A percentile compares a stretch with the other conserved stretches of the same genome.
Conservation (phyloP, 2,888 invertebrate genomes). For the Sinotaia quadrata region DNA sequence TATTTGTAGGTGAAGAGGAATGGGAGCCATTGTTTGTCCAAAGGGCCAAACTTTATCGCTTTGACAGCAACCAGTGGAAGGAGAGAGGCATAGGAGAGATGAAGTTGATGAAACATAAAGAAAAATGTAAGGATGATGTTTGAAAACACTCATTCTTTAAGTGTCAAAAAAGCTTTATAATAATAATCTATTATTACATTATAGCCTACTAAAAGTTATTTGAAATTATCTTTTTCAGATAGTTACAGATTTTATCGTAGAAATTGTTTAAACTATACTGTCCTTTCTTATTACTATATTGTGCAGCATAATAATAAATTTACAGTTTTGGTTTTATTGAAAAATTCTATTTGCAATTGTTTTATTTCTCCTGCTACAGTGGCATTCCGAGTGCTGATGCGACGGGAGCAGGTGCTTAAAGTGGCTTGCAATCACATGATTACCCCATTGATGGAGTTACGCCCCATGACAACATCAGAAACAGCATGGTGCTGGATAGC, state of each 20-base stretch:
- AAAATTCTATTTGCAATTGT: neutral
- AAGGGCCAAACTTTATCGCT: slow-evolving; percentile 88
- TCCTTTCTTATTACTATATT: too few relatives aligned
- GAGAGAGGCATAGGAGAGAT: slow-evolving; percentile 90
- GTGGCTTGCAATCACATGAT: slow-evolving; percentile 90
- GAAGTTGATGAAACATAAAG: slow-evolving; percentile 78
- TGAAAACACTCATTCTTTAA: too few relatives aligned
- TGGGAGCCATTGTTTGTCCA: slow-evolving; percentile 83
- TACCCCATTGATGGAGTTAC: slow-evolving; percentile 81
- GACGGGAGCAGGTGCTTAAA: slow-evolving; percentile 76
- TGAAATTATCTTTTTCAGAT: too few relatives aligned
- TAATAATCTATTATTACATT: too few relatives aligned
- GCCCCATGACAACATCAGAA: slow-evolving; percentile 83
- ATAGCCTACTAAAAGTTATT: too few relatives aligned
- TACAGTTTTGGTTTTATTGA: too few relatives aligned
- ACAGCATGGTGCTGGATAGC: slow-evolving; percentile 83
- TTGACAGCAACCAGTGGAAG: slow-evolving; percentile 87
- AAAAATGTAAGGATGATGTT: slow-evolving; percentile 53
- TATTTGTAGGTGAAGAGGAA: slow-evolving; percentile 86
- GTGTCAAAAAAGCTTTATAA: too few relatives aligned
- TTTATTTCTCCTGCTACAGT: slow-evolving; percentile 69
- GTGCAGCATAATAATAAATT: too few relatives aligned
- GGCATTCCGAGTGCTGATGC: slow-evolving; percentile 70
- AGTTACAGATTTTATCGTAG: too few relatives aligned
- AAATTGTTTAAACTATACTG: too few relatives aligned